Base-by-base conservation (phyloP, 2,797 vertebrate genomes). In the Eospalax fontanierii region DNA sequence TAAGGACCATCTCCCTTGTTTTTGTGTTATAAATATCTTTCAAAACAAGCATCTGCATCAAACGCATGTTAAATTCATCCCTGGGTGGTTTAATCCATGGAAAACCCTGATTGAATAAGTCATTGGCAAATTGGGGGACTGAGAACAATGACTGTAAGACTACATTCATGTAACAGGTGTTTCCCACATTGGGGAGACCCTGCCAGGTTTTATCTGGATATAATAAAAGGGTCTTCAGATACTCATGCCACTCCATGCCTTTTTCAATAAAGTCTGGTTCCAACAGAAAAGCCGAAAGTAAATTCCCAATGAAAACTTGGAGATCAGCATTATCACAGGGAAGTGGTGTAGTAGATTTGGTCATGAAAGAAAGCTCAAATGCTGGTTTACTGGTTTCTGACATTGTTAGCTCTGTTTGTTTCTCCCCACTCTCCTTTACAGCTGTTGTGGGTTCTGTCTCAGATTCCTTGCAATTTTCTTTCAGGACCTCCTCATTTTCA, bases 91-190 rank as follows among this genome's bases (percentile, higher is more conserved):
- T 99, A 98, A 98, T 99, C 99, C 99, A 99, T 0, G 99, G 99
- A 93, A 99, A 99, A 95, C 98, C 98, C 97, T 99, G 99, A 96
- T 98, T 99, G 85, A 99, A 98, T 97, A 99, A 98, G 98, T 99
- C 99, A 91, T 98, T 99, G 94, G 98, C 98, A 98, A 99, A 99
- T 6, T 99, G 99, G 16, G 99, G 99, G 87, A 99, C 98, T 73
- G 99, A 99, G 98, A 99, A 99, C 73, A 99, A 98, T 6, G 99
- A 99, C 98, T 99, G 99, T 90, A 99, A 98, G 92, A 99, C 99
- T 86, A 99, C 99, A 19, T 99, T 99, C 99, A 99, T 99, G 86
- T 99, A 99, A 96, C 99, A 99, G 14, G 99, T 99, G 98, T 99
- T 99, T 78, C 99, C 99, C 96, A 99, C 97, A 97, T 99, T 99